Percentiles rank a stretch among this genome's conserved stretches.
phyloP scores from a whole-genome alignment of 2,113 vertebrate species.

The Lipophrys pholis region DNA sequence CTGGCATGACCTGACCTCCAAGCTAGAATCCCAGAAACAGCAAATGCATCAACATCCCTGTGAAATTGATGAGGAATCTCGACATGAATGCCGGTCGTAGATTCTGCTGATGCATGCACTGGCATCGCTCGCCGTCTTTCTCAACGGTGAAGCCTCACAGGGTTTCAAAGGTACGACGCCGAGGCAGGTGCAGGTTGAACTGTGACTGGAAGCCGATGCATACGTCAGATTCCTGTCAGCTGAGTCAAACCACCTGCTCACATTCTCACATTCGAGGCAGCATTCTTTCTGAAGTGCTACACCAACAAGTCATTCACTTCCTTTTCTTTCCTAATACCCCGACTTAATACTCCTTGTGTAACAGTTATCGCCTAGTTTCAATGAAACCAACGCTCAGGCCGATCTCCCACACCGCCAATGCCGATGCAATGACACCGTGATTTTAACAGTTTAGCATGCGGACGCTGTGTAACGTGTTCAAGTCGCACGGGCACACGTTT shows the following conservation, averaged over 20 bases:
- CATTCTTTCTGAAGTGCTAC: conserved; percentile 32
- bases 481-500: no score
- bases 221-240: conserved; percentile 70
- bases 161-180: no score
- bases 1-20: conserved; percentile 19
- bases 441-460: no score
- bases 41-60: not conserved
- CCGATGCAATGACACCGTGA: not conserved
- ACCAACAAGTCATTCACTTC: not conserved
- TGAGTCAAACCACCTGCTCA: conserved; percentile 71
- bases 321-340: conserved; percentile 29
- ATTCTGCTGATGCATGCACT: no score
- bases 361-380: conserved; percentile 20
- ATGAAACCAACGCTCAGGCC: conserved; percentile 5
- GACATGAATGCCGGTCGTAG: no score
- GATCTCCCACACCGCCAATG: not conserved
- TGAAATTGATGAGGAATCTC: not conserved
- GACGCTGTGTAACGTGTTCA: no score
- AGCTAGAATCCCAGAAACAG: not conserved
- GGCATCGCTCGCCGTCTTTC: no score
- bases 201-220: conserved; percentile 25
- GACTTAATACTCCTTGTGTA: not conserved
- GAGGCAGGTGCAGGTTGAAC: conserved; percentile 48
- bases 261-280: conserved; percentile 53
- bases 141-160: no score